Evolutionary conservation across 1,140 invertebrate species (phyloP), one percentile per base, ranked within the genome.

Genomic region (Drosophila nannoptera): DNA sequence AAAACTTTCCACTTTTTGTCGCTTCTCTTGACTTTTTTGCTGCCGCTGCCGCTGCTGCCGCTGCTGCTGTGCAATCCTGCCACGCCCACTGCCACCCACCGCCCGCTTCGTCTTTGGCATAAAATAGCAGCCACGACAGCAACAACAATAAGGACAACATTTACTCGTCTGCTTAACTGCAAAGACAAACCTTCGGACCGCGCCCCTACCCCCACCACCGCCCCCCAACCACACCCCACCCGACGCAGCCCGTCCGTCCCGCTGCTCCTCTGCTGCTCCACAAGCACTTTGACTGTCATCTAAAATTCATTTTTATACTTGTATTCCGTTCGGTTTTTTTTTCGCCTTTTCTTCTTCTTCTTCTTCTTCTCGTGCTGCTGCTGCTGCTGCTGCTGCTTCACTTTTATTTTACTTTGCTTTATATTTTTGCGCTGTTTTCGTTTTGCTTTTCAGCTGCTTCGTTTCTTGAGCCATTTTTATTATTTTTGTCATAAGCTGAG

Each of bases 231-330:
- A 74, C 76, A 8, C n/a, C 32, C 8, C 22, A 6, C 35, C 7
- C 43, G 3, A 22, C 22, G 22, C 22, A 22, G 3, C 3, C 22
- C 3, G 22, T 22, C 12, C 40, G 36, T 11, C 31, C 40, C 58
- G 4, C 9, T 16, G 29, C 46, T 11, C 62, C 29, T 64, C 68
- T 73, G 9, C 8, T 16, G 7, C 31, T 7, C 33, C 8, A 42
- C 43, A 32, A 62, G 42, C 72, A 78, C 77, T 84, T 84, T 86
- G 81, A 75, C 81, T 86, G 81, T 86, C 81, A 86, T 86, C 81
- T 86, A 86, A 86, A 86, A 86, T 86, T 86, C 81, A 86, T 86
- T 86, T 86, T 86, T 86, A 86, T 86, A 86, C 81, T 86, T 81
- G 77, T 86, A 75, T 86, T 72, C 68, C 38, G 33, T 72, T 67